A percentile compares a stretch with the other conserved stretches of the same genome.
Conservation (phyloP, 2,113 vertebrate species). For the Hippocampus zosterae region DNA sequence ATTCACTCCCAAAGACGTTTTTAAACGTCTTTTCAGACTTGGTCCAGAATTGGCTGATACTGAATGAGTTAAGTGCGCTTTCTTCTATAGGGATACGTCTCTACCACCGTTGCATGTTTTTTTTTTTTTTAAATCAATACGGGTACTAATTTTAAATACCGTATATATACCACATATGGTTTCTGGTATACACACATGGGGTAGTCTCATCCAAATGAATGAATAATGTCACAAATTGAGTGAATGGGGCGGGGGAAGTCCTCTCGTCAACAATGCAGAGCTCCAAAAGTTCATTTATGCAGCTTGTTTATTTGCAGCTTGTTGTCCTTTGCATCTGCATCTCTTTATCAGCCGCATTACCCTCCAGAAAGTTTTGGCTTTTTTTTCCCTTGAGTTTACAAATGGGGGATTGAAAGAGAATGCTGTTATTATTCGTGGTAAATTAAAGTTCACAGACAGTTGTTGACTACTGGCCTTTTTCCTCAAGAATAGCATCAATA, state of each 20-base stretch:
- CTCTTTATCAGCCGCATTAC: constrained; percentile 14
- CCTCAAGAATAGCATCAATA: constrained; percentile 4
- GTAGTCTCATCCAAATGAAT: not conserved
- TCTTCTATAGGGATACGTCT: not conserved
- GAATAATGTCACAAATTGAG: not conserved
- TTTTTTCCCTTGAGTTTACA: not conserved
- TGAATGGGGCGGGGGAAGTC: too few relatives aligned
- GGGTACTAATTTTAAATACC: not conserved
- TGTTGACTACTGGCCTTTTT: constrained; percentile 30
- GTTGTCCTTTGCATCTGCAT: constrained; percentile 19
- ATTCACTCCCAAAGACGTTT: too few relatives aligned
- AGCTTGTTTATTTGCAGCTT: constrained; percentile 21
- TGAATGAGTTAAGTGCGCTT: too few relatives aligned
- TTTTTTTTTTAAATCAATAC: not conserved
- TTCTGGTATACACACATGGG: not conserved
- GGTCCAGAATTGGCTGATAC: too few relatives aligned
- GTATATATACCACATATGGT: not conserved
- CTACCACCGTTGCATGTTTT: not conserved
- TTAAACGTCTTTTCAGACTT: too few relatives aligned
- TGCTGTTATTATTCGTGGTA: constrained; percentile 4
- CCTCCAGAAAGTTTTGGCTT: not conserved
- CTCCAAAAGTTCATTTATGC: constrained; percentile 26
- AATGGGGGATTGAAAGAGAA: not conserved
- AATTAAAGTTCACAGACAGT: constrained; percentile 35
- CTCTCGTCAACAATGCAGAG: not conserved